Percentiles rank a stretch among this genome's conserved stretches.
phyloP scores from a whole-genome alignment of 2,888 invertebrate species.

The Sabatieria punctata region DNA sequence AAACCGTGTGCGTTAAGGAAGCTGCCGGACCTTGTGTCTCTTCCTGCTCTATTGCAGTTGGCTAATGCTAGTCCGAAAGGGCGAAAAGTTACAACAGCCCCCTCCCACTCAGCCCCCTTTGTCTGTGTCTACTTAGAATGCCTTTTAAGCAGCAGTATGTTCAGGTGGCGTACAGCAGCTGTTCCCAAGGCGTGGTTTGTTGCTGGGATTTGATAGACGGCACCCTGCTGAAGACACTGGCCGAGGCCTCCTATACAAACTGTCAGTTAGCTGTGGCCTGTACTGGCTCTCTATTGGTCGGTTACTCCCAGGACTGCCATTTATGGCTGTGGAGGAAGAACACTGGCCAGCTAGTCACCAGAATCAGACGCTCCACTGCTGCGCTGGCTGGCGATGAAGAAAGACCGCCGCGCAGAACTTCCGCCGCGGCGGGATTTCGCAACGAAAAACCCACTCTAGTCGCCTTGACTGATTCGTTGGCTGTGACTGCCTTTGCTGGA shows the following conservation, averaged over 20 bases:
- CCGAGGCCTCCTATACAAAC: background rate
- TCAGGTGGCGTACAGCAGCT: constrained; percentile 17
- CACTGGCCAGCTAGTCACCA: constrained; percentile 9
- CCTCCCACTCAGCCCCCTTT: no score
- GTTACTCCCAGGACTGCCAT: constrained; percentile 10
- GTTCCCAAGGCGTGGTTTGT: constrained; percentile 22
- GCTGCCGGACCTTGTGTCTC: no score
- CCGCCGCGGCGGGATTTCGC: no score
- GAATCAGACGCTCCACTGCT: no score
- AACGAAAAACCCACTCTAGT: background rate
- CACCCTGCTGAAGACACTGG: constrained; percentile 9
- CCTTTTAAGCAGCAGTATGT: no score
- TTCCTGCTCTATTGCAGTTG: no score
- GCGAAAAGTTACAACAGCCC: no score
- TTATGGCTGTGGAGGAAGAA: constrained; percentile 14
- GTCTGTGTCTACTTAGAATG: no score
- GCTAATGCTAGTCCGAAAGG: no score
- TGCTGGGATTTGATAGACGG: constrained; percentile 20
- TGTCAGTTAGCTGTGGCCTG: constrained; percentile 8
- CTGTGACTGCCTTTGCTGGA: background rate
- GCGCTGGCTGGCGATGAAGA: no score
- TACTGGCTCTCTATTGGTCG: constrained; percentile 11
- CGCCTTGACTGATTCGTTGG: background rate
- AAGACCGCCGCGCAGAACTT: no score
- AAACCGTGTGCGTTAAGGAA: no score